Base-by-base conservation (phyloP, 2,113 vertebrate genomes). In the Strix aluco region DNA sequence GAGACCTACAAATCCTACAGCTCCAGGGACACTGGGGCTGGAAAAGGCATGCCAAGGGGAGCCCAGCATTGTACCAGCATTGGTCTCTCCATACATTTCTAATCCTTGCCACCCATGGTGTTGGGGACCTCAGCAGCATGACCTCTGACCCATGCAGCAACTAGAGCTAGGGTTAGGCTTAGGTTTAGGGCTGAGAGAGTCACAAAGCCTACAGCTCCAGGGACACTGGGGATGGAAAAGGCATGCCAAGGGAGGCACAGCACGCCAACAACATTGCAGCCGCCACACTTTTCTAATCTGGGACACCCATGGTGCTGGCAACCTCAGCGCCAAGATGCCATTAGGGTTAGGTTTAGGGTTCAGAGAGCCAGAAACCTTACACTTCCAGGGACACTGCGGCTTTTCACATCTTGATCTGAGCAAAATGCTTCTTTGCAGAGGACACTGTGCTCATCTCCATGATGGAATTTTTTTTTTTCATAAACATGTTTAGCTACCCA, bases 221-320 rank as follows among this genome's bases (percentile, higher is more conserved):
- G 23, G 19, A n/a, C 13, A 52, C 10, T 12, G 15, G 10, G 22
- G 15, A 12, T 86, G 44, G 20, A n/a, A 40, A 42, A 34, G 7
- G 2, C 22, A 12, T 10, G 8, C 7, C 62, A 38, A 70, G 6
- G 10, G 12, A 15, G 63, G 1, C 0, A 1, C 23, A 16, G 20
- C 23, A 7, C 4, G 51, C 13, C 6, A 19, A 8, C 25, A 47
- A 5, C 16, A 32, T 12, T 47, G 14, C 9, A 52, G 5, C 42
- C 20, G 59, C 29, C 34, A 88, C 38, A 32, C 12, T 8, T 36
- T 59, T 47, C 30, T 47, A 15, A 12, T 38, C 36, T 72, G 27
- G 26, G 19, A 5, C n/a, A 30, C 26, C 26, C n/a, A 30, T 38
- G 26, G 9, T 22, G 6, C 30, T 38, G 27, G 11, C 23, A 14